Evolutionary conservation across 2,888 invertebrate species (phyloP).

Genomic region (Lucinisca nassula): DNA sequence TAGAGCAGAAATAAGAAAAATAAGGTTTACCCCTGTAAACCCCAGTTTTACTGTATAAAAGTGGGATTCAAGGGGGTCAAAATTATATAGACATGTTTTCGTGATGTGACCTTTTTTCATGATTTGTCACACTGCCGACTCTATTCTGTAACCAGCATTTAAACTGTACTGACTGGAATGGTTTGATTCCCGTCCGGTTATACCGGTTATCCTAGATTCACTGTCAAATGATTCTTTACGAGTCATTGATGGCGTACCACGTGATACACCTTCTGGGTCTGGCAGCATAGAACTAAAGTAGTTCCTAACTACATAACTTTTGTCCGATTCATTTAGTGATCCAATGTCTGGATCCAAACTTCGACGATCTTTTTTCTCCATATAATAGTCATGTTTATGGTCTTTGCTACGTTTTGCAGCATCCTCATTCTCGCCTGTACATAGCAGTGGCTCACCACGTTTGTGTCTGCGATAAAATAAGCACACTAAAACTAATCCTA

Average conservation of each 20-base stretch:
- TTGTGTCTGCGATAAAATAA: constrained; percentile 66
- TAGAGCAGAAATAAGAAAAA: too few species aligned
- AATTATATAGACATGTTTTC: too few species aligned
- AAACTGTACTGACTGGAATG: constrained; percentile 67
- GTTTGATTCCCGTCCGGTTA: constrained; percentile 51
- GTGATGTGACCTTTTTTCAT: too few species aligned
- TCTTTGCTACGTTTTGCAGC: constrained; percentile 17
- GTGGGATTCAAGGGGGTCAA: too few species aligned
- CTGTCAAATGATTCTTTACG: constrained; percentile 59
- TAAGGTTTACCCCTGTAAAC: too few species aligned
- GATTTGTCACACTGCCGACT: constrained; percentile 62
- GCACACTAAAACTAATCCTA: constrained; percentile 73
- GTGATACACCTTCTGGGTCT: constrained; percentile 68
- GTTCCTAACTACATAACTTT: constrained; percentile 82
- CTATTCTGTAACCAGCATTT: constrained; percentile 63
- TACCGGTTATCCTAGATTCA: constrained; percentile 53
- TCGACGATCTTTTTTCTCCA: constrained; percentile 72
- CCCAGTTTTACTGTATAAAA: too few species aligned
- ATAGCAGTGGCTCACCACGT: constrained; percentile 54
- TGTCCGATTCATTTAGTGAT: constrained; percentile 82
- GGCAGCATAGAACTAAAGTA: constrained; percentile 82
- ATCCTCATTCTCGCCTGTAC: constrained; percentile 31
- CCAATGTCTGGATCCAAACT: constrained; percentile 75
- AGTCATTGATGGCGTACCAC: constrained; percentile 68
- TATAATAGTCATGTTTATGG: constrained; percentile 49